Percentiles rank a stretch among this genome's conserved stretches.
phyloP scores from a whole-genome alignment of 2,888 invertebrate species.

The Enoplolaimus lenunculus region DNA sequence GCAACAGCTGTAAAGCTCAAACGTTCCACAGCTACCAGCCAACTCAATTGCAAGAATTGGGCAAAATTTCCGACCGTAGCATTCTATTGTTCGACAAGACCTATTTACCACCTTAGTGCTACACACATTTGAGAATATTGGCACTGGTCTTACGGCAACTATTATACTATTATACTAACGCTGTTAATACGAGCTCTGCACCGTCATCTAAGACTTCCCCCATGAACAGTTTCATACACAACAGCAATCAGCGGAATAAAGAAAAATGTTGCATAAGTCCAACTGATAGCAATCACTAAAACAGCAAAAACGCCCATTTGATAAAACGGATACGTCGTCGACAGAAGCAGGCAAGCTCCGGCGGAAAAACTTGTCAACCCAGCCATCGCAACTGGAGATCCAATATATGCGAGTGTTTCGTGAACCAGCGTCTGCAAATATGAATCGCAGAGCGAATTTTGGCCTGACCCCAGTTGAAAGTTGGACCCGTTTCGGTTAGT shows the following conservation, averaged over 20 bases:
- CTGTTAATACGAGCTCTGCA: no score
- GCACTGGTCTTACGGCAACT: no score
- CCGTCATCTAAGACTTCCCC: no score
- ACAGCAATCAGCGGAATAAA: neutral
- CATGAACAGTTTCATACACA: neutral
- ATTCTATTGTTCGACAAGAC: no score
- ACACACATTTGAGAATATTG: no score
- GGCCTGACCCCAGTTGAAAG: no score
- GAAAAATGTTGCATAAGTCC: constrained; percentile 45
- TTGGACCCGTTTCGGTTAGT: neutral
- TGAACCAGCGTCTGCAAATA: neutral
- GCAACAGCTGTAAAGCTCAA: no score
- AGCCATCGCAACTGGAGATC: constrained; percentile 71
- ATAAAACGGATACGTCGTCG: constrained; percentile 71
- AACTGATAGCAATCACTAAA: constrained; percentile 74
- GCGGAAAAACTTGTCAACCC: constrained; percentile 74
- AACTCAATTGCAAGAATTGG: no score
- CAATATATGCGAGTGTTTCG: constrained; percentile 48
- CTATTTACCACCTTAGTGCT: no score
- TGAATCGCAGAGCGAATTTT: neutral
- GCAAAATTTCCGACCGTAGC: no score
- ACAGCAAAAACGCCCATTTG: constrained; percentile 80
- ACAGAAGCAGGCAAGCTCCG: constrained; percentile 71
- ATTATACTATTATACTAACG: no score
- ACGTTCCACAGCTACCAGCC: no score